Base-by-base conservation (phyloP, 1,140 invertebrate species). In the Pseudomyrmex dendroicus region DNA sequence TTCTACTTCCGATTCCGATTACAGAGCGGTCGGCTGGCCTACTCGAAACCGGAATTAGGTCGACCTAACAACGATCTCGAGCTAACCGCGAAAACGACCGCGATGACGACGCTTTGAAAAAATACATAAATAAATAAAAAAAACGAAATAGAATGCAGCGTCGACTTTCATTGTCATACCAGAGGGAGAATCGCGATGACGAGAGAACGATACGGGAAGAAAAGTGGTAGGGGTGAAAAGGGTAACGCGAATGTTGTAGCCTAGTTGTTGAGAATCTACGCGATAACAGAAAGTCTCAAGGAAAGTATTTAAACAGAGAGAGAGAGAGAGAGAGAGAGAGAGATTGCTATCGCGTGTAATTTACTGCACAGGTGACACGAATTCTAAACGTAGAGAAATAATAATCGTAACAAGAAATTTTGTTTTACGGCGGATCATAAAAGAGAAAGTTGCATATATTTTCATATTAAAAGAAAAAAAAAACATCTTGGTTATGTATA, bases 131-230 rank as follows among this genome's bases (percentile, higher is more conserved):
- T 2, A 35, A 35, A 35, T 35, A 35, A 89, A 63, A 63, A 78
- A 62, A 83, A 64, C 8, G 13, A 62, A 63, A 84, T 62, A 84
- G 72, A 70, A 73, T 61, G 52, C 35, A 89, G 89, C 83, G 89
- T 86, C 92, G 92, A 94, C 93, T 93, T 94, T 93, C 93, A 93
- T 93, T 93, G 92, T 92, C 87, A 50, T 85, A 64, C 61, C 57
- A 84, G 72, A 50, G 46, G 12, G 48, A 83, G 82, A 83, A 54
- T 44, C 44, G 56, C 44, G 64, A 25, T 72, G 20, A 25, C n/a
- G 76, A 78, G 44, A 70, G 44, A 78, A 56, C 17, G 76, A 78
- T 59, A 78, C 13, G 64, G 17, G 22, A 44, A 7, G 63, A 85
- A 63, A 67, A 7, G 35, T 68, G 64, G 76, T 67, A 86, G 62